Percentiles rank a stretch among this genome's conserved stretches.
Evolutionary conservation across 1,140 invertebrate species (phyloP).

Genomic region (Penaeus chinensis): DNA sequence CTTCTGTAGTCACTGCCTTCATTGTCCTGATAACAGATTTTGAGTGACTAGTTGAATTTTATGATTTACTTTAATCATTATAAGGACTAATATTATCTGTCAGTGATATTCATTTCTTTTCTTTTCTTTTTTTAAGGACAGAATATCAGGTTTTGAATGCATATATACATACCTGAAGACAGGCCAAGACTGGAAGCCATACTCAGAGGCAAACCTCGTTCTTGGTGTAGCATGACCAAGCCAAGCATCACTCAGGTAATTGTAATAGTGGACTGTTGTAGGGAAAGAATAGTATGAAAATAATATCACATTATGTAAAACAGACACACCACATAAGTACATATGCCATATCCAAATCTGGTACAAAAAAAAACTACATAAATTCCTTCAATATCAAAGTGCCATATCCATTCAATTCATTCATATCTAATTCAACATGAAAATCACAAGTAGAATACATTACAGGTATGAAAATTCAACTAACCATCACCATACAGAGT

Average conservation of each 20-base stretch:
- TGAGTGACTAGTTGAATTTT: no score
- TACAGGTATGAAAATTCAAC: background rate
- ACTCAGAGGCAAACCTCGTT: constrained; percentile 93
- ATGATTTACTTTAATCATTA: no score
- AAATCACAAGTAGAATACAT: background rate
- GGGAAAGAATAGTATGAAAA: background rate
- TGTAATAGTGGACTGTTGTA: constrained; percentile 85
- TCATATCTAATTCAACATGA: no score
- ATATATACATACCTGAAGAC: constrained; percentile 69
- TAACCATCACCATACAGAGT: constrained; percentile 84
- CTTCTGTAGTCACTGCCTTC: constrained; percentile 70
- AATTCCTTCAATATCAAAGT: background rate
- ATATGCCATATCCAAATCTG: background rate
- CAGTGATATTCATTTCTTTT: background rate
- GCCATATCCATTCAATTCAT: no score
- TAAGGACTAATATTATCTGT: no score
- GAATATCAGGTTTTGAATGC: background rate
- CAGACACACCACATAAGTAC: background rate
- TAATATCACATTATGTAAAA: no score
- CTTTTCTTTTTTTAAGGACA: background rate
- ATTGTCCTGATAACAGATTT: constrained; percentile 69
- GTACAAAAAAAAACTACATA: no score
- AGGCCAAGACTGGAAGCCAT: constrained; percentile 92
- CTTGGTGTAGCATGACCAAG: constrained; percentile 79
- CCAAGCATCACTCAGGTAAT: constrained; percentile 87